These are phyloP conservation scores for Hippocampus mohnikei DNA, from an alignment of 2,113 vertebrate species.

Conservation along the genomic window DNA sequence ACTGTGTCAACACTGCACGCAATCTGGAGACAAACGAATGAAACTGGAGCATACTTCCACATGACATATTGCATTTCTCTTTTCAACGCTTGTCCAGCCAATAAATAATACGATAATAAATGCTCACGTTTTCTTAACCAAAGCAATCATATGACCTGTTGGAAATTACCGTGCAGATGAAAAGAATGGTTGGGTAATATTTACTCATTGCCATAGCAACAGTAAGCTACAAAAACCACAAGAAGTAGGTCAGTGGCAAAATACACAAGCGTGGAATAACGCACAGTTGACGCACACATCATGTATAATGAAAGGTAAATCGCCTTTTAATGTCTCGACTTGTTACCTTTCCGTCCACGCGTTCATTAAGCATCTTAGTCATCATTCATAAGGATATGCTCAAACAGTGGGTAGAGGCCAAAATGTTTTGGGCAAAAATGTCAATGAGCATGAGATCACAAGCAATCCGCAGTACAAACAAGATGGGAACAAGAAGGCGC, in stretches of 20 bases:
- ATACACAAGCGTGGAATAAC: slow-evolving; percentile 14
- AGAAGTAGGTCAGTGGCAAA: slow-evolving; percentile 36
- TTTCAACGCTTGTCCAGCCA: slow-evolving; percentile 18
- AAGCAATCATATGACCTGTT: slow-evolving; percentile 30
- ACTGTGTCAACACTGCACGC: slow-evolving; percentile 39
- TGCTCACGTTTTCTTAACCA: slow-evolving; percentile 25
- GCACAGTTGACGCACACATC: not conserved
- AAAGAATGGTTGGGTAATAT: slow-evolving; percentile 53
- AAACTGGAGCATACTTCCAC: slow-evolving; percentile 44
- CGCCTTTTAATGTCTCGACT: not conserved
- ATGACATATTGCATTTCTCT: slow-evolving; percentile 43
- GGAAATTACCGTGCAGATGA: slow-evolving; percentile 44
- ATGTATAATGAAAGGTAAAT: slow-evolving; percentile 9
- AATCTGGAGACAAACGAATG: slow-evolving; percentile 33
- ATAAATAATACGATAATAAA: slow-evolving; percentile 44
- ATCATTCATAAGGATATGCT: not conserved
- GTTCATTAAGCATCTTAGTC: not conserved
- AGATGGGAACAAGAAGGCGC: slow-evolving; percentile 15
- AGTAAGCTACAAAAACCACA: slow-evolving; percentile 18
- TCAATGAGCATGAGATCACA: slow-evolving; percentile 35
- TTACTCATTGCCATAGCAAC: slow-evolving; percentile 59
- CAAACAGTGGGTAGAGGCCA: not conserved
- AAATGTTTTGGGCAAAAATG: slow-evolving; percentile 10
- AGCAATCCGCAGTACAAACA: slow-evolving; percentile 17
- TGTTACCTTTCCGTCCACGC: slow-evolving; percentile 2